A percentile compares a stretch with the other conserved stretches of the same genome.
Conservation (phyloP, 2,888 invertebrate species). For the Tineola bisselliella region DNA sequence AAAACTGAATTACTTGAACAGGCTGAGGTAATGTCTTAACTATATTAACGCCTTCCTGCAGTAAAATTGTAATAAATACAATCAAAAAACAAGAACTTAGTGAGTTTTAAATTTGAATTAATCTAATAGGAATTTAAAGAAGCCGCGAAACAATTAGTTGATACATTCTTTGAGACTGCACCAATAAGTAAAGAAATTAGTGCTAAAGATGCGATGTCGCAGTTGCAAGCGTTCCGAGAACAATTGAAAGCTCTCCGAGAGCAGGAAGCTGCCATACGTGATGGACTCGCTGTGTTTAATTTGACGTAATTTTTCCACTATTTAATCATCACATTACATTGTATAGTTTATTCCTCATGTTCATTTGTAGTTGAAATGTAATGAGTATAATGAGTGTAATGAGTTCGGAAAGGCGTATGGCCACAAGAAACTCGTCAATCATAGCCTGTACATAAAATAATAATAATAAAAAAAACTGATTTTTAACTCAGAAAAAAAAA, state of each 20-base stretch:
- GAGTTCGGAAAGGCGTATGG: too few relatives aligned
- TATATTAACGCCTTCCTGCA: too few relatives aligned
- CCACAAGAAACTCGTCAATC: too few relatives aligned
- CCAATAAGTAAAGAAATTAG: slow-evolving; percentile 71
- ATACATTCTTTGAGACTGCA: slow-evolving; percentile 74
- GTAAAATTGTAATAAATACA: too few relatives aligned
- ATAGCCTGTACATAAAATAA: too few relatives aligned
- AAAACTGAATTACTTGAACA: slow-evolving; percentile 76
- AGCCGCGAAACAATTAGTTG: slow-evolving; percentile 72
- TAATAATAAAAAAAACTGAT: too few relatives aligned
- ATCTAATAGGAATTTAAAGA: slow-evolving; percentile 68
- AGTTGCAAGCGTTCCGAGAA: slow-evolving; percentile 62
- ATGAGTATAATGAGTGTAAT: too few relatives aligned
- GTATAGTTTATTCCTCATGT: slow-evolving; percentile 2
- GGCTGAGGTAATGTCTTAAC: slow-evolving; percentile 75
- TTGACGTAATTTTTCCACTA: slow-evolving; percentile 64
- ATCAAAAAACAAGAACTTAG: too few relatives aligned
- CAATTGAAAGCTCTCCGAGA: slow-evolving; percentile 67
- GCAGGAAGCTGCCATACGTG: slow-evolving; percentile 73
- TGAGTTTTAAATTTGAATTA: too few relatives aligned
- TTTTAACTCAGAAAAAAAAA: too few relatives aligned
- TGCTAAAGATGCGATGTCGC: slow-evolving; percentile 66
- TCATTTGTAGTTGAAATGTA: not conserved
- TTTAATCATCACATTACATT: not conserved
- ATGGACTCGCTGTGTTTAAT: slow-evolving; percentile 80